Percentiles rank a stretch among this genome's conserved stretches.
phyloP scores from a whole-genome alignment of 1,140 invertebrate species.

The Diprion similis region DNA sequence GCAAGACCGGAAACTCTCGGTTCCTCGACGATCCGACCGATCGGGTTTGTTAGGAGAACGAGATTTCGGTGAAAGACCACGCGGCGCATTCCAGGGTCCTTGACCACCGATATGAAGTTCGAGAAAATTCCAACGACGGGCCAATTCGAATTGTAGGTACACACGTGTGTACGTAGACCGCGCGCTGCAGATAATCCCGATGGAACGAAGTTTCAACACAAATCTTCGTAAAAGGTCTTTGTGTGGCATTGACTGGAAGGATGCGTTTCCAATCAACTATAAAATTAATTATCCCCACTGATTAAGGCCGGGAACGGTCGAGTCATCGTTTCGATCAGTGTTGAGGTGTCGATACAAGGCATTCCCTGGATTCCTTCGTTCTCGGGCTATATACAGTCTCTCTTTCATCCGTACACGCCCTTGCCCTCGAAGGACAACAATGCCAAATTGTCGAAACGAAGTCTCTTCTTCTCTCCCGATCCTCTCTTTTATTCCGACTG shows the following conservation, averaged over 20 bases:
- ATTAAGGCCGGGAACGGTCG: neutral
- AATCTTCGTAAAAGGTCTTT: neutral
- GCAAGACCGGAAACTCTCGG: no score
- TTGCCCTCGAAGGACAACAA: neutral
- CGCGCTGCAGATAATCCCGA: no score
- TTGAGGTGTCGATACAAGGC: neutral
- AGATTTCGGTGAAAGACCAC: no score
- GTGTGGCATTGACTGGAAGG: neutral
- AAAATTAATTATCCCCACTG: constrained; percentile 7
- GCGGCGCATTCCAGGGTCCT: no score
- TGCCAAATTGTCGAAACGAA: neutral
- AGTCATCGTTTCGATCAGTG: constrained; percentile 3
- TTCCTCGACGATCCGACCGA: no score
- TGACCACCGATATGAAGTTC: no score
- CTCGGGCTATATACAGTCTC: neutral
- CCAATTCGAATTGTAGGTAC: no score
- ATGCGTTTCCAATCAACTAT: constrained; percentile 7
- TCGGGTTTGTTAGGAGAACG: no score
- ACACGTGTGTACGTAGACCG: no score
- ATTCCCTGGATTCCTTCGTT: neutral
- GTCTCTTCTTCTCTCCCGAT: neutral
- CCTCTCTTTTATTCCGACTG: neutral
- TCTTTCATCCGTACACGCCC: neutral
- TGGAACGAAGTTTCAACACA: no score
- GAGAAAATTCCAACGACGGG: no score